Evolutionary conservation across 2,888 invertebrate species (phyloP).

Genomic region (Tricholauxania praeusta): DNA sequence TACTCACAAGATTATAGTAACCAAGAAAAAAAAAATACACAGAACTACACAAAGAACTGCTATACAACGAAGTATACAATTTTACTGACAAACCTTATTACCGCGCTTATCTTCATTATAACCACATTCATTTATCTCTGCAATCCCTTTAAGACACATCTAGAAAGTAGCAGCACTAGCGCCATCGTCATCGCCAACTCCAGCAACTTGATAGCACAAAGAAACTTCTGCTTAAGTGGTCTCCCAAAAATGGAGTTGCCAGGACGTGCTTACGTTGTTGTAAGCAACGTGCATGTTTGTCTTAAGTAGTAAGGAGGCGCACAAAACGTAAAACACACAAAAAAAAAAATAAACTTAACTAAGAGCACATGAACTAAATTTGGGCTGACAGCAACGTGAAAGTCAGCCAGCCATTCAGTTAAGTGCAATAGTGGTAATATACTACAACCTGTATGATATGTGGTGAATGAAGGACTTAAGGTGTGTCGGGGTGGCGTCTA

Average conservation of each 20-base stretch:
- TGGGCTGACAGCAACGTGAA: not conserved
- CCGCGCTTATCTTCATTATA: constrained; percentile 42
- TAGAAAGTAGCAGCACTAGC: constrained; percentile 13
- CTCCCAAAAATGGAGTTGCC: not conserved
- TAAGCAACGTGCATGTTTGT: not conserved
- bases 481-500: constrained; percentile 21
- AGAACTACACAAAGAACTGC: too few relatives aligned
- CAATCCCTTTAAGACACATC: constrained; percentile 24
- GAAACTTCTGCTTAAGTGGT: not conserved
- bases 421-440: not conserved
- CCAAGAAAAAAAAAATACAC: too few relatives aligned
- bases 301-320: not conserved
- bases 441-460: not conserved
- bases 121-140: constrained; percentile 41
- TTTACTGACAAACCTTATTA: constrained; percentile 10
- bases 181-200: not conserved
- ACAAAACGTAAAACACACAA: not conserved
- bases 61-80: too few relatives aligned
- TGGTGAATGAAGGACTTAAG: not conserved
- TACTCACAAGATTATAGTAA: too few relatives aligned
- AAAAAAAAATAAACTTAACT: not conserved
- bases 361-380: constrained; percentile 1
- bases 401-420: not conserved
- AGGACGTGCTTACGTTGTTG: constrained; percentile 1
- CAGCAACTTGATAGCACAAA: not conserved